Evolutionary conservation across 2,113 vertebrate genomes (phyloP).

Genomic region (Rafetus swinhoei): DNA sequence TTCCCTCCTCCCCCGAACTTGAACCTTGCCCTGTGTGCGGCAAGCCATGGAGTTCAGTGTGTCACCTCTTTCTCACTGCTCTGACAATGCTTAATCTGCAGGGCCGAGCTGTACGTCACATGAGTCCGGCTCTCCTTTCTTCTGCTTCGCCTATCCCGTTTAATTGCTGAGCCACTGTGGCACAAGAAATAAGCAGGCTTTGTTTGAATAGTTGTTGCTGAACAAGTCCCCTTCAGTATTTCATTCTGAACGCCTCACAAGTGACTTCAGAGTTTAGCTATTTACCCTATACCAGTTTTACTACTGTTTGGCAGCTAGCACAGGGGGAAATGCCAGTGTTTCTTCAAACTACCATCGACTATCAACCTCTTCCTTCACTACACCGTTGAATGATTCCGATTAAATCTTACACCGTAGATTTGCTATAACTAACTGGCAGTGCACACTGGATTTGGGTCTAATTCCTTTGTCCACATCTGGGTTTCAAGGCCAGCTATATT

Average conservation of each 20-base stretch:
- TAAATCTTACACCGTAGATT: background rate
- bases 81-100: background rate
- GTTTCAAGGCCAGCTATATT: background rate
- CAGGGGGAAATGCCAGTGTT: background rate
- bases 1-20: background rate
- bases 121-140: slow-evolving; percentile 12
- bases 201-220: background rate
- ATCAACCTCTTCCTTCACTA: background rate
- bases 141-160: background rate
- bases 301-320: background rate
- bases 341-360: background rate
- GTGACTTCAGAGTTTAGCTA: slow-evolving; percentile 60
- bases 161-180: background rate
- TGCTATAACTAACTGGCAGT: background rate
- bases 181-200: background rate
- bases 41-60: background rate
- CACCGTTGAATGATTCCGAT: background rate
- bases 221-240: background rate
- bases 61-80: background rate
- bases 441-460: rapidly evolving
- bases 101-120: rapidly evolving
- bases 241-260: background rate
- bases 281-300: slow-evolving; percentile 43
- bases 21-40: background rate
- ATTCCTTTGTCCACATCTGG: background rate